Evolutionary conservation across 2,888 invertebrate species (phyloP), one percentile per base, ranked within the genome.

Genomic region (Vannuccia rotundouncinata): DNA sequence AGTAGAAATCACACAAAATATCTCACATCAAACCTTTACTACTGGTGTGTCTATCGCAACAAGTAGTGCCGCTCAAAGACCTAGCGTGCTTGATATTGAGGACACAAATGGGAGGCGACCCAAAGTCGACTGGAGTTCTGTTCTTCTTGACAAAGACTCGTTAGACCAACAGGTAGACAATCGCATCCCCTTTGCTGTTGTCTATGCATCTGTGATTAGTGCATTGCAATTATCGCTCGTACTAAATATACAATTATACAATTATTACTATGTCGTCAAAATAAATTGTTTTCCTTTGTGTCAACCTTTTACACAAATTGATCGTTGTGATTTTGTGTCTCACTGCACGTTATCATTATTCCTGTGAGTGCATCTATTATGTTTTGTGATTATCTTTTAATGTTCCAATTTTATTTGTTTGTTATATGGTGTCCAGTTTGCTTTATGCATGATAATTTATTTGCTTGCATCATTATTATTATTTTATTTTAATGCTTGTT

Each of bases 141-240:
- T 66, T 66, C 22, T 66, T 66, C 66, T 66, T 2, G 66, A 66
- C 66, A 66, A 66, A 66, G 66, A 66, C 25, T 66, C 66, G 2
- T 2, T 66, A 5, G 66, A 66, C 25, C 66, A 66, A 27, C 66
- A 66, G 66, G 66, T 66, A 66, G 66, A 66, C 10, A 5, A 66
- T 66, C 66, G 5, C 66, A 22, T 66, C 22, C 66, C 66, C 66
- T n/a, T 66, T 22, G 22, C 66, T 66, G 66, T 66, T 66, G 66
- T 66, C 66, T 13, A 22, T 66, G 66, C 22, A 17, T 66, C 66
- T 27, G 25, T 66, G 66, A 66, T 66, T 66, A 5, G 66, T 66
- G 66, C 66, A 5, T 66, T 66, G 66, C 66, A n/a, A n/a, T n/a
- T n/a, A n/a, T n/a, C n/a, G n/a, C n/a, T n/a, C n/a, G n/a, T n/a